Percentiles rank a stretch among this genome's conserved stretches.
phyloP scores from a whole-genome alignment of 2,797 vertebrate species.

The Notoglanidium macrostoma region DNA sequence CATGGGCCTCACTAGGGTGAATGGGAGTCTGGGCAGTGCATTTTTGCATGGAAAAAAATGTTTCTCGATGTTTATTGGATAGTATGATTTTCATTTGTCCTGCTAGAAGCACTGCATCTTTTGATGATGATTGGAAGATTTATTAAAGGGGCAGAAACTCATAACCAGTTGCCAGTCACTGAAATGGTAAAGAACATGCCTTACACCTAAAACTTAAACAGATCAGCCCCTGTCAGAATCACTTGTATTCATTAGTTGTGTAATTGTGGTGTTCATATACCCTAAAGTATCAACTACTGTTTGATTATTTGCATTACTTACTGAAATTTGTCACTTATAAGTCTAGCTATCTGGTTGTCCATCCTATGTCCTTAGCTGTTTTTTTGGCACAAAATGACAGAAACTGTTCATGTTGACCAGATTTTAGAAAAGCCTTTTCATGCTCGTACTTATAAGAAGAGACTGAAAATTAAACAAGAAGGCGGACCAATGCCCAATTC shows the following conservation, averaged over 20 bases:
- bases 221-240: not conserved
- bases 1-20: not conserved
- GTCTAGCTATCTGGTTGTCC: too few species aligned
- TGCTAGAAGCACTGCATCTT: not conserved
- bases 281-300: not conserved
- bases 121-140: not conserved
- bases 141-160: not conserved
- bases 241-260: not conserved
- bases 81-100: not conserved
- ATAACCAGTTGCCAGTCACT: too few species aligned
- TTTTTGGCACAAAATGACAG: not conserved
- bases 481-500: not conserved
- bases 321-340: too few species aligned
- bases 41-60: not conserved
- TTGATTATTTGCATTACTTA: not conserved
- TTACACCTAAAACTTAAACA: not conserved
- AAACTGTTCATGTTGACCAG: not conserved
- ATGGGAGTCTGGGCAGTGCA: not conserved
- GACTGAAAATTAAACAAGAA: not conserved
- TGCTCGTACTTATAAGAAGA: not conserved
- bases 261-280: not conserved
- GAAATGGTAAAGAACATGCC: not conserved
- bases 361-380: not conserved
- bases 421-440: not conserved
- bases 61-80: not conserved